phyloP scores from a whole-genome alignment of 2,113 vertebrate genomes.

The Variabilichromis moorii region DNA sequence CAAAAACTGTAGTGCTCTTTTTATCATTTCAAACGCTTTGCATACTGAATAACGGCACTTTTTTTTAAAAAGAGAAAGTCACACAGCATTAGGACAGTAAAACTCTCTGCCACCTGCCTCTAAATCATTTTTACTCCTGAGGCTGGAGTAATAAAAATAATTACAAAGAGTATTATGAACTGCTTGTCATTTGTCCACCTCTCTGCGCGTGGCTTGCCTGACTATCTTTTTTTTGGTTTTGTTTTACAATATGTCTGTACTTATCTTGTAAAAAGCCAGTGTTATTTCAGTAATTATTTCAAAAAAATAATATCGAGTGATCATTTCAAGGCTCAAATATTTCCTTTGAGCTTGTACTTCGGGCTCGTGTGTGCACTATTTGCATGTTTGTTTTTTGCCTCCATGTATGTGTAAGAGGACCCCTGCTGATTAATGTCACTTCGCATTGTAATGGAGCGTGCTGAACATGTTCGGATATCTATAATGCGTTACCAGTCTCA shows the following conservation, averaged over 20 bases:
- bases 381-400: constrained; percentile 54
- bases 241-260: constrained; percentile 14
- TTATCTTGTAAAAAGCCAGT: constrained; percentile 4
- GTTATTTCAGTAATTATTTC: background rate
- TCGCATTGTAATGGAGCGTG: constrained; percentile 55
- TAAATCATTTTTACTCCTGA: constrained; percentile 21
- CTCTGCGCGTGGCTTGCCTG: background rate
- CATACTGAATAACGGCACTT: background rate
- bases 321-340: background rate
- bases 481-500: constrained; percentile 54
- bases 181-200: constrained; percentile 21
- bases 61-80: background rate
- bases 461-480: constrained; percentile 53
- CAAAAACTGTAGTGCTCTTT: constrained; percentile 2
- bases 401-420: constrained; percentile 39
- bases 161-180: constrained; percentile 28
- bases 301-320: constrained; percentile 1
- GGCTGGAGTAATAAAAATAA: constrained; percentile 11
- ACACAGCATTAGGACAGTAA: background rate
- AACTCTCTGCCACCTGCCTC: constrained; percentile 4
- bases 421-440: constrained; percentile 61
- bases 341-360: background rate
- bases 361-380: constrained; percentile 13
- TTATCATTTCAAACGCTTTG: background rate
- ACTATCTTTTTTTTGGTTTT: background rate